Conservation (phyloP, 2,797 vertebrate genomes). For the Schizopygopsis pylzovi region DNA sequence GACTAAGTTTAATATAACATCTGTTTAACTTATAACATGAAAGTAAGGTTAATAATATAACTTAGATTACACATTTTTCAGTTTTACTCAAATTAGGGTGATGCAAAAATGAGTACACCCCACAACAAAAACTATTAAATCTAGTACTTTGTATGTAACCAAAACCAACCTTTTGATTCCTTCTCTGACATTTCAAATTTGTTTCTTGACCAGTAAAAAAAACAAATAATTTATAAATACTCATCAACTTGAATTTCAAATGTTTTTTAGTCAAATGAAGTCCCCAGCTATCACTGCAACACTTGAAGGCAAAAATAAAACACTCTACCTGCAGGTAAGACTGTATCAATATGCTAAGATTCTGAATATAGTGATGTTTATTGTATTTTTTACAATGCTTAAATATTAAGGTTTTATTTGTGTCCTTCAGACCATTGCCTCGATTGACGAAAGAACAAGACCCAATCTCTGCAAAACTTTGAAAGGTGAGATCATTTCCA, state of each 20-base stretch:
- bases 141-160: too few species aligned
- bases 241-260: neutral
- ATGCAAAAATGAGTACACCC: too few species aligned
- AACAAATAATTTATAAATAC: neutral
- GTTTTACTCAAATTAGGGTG: too few species aligned
- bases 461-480: slow-evolving; percentile 97
- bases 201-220: neutral
- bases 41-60: too few species aligned
- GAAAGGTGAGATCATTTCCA: slow-evolving; percentile 81
- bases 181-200: slow-evolving; percentile 21
- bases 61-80: too few species aligned
- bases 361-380: neutral
- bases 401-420: neutral
- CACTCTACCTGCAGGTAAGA: slow-evolving; percentile 83
- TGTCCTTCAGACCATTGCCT: slow-evolving; percentile 85
- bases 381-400: neutral
- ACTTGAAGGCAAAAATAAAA: slow-evolving; percentile 95
- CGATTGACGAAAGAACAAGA: slow-evolving; percentile 95
- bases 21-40: too few species aligned
- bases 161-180: too few species aligned
- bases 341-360: neutral
- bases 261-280: slow-evolving; percentile 92
- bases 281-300: slow-evolving; percentile 97
- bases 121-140: too few species aligned
- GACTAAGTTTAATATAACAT: too few species aligned